A percentile compares a stretch with the other conserved stretches of the same genome.
These are phyloP conservation scores for Papilio aristodemus DNA, from an alignment of 1,140 invertebrate genomes.

Conservation along the genomic window DNA sequence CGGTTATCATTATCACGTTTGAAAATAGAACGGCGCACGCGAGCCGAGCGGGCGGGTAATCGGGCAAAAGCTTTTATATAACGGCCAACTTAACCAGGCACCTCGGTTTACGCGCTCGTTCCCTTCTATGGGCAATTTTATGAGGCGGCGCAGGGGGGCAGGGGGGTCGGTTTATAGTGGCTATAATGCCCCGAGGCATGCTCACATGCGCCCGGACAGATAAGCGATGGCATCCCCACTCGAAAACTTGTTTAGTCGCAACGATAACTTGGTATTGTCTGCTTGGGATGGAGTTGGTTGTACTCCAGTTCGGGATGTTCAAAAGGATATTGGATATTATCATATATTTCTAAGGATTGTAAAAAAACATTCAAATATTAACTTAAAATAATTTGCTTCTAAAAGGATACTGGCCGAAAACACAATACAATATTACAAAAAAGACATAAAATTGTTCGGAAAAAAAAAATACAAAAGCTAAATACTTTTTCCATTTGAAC, in stretches of 20 bases:
- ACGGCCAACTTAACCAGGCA: slow-evolving; percentile 55
- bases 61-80: slow-evolving; percentile 67
- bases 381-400: too few species aligned
- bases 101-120: slow-evolving; percentile 56
- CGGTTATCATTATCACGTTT: slow-evolving; percentile 75
- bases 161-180: slow-evolving; percentile 55
- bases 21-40: slow-evolving; percentile 72
- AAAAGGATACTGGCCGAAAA: background rate
- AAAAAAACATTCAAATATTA: too few species aligned
- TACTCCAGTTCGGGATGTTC: background rate
- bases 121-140: slow-evolving; percentile 64
- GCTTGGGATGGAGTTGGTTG: slow-evolving; percentile 44
- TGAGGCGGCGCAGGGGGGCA: slow-evolving; percentile 47
- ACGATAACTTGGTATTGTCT: slow-evolving; percentile 71
- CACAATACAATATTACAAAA: too few species aligned
- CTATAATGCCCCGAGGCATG: slow-evolving; percentile 64
- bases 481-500: background rate
- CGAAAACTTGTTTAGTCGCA: slow-evolving; percentile 68
- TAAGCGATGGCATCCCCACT: slow-evolving; percentile 72
- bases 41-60: slow-evolving; percentile 64
- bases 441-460: too few species aligned
- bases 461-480: background rate
- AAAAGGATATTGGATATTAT: background rate
- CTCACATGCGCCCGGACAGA: slow-evolving; percentile 72
- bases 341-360: background rate